These are phyloP conservation scores for Coptotermes formosanus DNA, from an alignment of 1,140 invertebrate species.

Conservation along the genomic window DNA sequence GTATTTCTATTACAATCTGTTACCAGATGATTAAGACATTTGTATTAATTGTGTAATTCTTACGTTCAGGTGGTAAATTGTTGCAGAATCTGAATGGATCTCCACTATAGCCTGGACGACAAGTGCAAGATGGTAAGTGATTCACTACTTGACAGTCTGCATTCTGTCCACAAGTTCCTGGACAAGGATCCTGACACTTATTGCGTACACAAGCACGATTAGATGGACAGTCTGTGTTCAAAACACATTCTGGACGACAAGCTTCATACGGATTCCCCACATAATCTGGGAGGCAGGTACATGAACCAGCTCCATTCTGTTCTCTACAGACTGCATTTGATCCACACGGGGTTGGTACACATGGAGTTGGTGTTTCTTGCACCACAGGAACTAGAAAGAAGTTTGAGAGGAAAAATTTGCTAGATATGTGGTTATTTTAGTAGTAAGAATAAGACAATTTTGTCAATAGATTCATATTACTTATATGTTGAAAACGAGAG, in stretches of 20 bases:
- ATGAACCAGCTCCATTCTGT: constrained; percentile 43
- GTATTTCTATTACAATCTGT: neutral
- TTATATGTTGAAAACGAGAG: too few relatives aligned
- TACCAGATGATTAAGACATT: too few relatives aligned
- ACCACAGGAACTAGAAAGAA: constrained; percentile 20
- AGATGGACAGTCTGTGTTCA: constrained; percentile 56
- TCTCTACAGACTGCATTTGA: constrained; percentile 53
- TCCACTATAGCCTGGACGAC: constrained; percentile 57
- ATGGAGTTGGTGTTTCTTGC: constrained; percentile 40
- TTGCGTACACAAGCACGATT: constrained; percentile 59
- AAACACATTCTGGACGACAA: constrained; percentile 60
- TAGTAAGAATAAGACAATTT: too few relatives aligned
- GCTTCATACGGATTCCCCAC: constrained; percentile 56
- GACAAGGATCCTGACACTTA: constrained; percentile 63
- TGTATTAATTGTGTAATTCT: constrained; percentile 36
- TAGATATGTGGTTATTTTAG: too few relatives aligned
- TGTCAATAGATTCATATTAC: too few relatives aligned
- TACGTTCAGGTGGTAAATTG: constrained; percentile 48
- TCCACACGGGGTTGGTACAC: constrained; percentile 54
- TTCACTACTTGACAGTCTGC: constrained; percentile 61
- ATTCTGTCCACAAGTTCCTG: constrained; percentile 61
- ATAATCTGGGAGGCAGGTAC: constrained; percentile 54
- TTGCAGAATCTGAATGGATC: constrained; percentile 62
- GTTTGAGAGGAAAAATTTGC: too few relatives aligned
- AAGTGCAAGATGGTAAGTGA: constrained; percentile 65